These are phyloP conservation scores for Pionites leucogaster DNA, from an alignment of 2,113 vertebrate species.

Conservation along the genomic window DNA sequence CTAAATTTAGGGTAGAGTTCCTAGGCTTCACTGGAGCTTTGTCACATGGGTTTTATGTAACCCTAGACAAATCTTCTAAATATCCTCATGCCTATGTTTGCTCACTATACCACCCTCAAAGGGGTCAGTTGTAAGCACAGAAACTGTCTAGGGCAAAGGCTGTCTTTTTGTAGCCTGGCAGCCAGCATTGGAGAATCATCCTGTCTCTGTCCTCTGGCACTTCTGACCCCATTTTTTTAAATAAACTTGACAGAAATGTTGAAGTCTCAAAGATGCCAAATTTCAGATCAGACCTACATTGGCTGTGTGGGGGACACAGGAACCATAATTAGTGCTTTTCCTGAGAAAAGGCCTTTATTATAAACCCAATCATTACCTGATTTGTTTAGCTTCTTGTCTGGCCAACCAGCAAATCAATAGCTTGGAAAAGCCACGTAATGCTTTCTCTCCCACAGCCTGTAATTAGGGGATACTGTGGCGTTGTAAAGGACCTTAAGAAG, in stretches of 20 bases:
- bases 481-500: not conserved
- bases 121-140: not conserved
- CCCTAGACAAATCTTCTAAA: not conserved
- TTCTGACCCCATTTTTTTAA: not conserved
- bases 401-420: not conserved
- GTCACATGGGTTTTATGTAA: not conserved
- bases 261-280: not conserved
- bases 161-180: not conserved
- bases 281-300: not conserved
- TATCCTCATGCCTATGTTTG: not conserved
- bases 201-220: not conserved
- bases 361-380: conserved; percentile 12
- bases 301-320: not conserved
- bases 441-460: not conserved
- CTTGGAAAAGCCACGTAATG: not conserved
- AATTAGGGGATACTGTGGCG: conserved; percentile 19
- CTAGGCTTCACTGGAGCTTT: not conserved
- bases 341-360: not conserved
- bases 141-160: not conserved
- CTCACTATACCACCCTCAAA: not conserved
- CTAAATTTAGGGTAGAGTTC: not conserved
- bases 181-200: not conserved
- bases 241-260: not conserved
- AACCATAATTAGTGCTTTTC: not conserved
- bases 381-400: conserved; percentile 25